Evolutionary conservation across 2,113 vertebrate species (phyloP), one percentile per base, ranked within the genome.

Genomic region (Phyllostomus discolor): DNA sequence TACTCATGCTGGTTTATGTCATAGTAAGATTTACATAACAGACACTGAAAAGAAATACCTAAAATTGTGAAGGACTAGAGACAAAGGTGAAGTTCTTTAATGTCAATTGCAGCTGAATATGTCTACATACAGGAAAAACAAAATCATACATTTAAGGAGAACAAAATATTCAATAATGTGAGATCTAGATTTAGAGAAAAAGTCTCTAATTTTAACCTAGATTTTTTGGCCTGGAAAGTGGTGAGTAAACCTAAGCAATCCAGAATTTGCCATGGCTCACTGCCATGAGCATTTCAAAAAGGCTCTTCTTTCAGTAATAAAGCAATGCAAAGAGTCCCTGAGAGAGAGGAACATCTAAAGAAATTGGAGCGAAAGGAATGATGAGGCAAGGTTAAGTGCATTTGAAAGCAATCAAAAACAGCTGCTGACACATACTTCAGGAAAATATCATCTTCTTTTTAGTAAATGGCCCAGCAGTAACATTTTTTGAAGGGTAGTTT

Each of bases 181-280:
- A 97, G 87, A 96, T 76, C 31, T 80, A 62, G 95, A 88, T 97
- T 97, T 96, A 97, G 82, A 95, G 80, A 97, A 95, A 96, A 95
- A 70, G 35, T 26, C 90, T 93, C 94, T 97, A 59, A 93, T 91
- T 95, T 91, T 95, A 79, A 96, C 52, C 31, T 64, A 80, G 52
- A 81, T 79, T 75, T 98, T 97, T 95, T 85, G 72, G 54, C 89
- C 90, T 95, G 91, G 93, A 94, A 94, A 96, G 70, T 92, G 78
- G 72, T 95, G 73, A 97, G 92, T 88, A 87, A 94, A 95, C 88
- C 92, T 95, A 96, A 97, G 82, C 92, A 93, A 90, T 97, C 85
- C 88, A 94, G 96, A 97, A 95, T 95, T 81, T 96, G 43, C n/a
- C 79, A 76, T 96, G 96, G 72, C 73, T 97, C 6, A 24, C 83